These are phyloP conservation scores for Popillia japonica DNA, from an alignment of 1,140 invertebrate species.

Conservation along the genomic window DNA sequence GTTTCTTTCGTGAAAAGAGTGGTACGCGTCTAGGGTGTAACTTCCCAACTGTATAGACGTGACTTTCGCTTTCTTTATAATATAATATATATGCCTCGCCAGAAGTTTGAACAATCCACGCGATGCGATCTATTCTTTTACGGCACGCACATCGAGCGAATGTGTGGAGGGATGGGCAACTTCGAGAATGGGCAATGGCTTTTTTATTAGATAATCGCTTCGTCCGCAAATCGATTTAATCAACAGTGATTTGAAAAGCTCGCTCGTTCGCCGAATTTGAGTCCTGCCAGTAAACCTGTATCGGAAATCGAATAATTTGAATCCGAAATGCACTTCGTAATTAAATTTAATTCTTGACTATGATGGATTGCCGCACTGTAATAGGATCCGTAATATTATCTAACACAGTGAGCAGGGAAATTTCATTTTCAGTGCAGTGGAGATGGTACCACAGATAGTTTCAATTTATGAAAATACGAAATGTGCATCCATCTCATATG, in stretches of 20 bases:
- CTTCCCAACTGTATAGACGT: not conserved
- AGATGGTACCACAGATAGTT: too few species aligned
- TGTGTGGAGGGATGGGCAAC: not conserved
- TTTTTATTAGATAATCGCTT: conserved; percentile 20
- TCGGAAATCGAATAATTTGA: not conserved
- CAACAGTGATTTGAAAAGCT: not conserved
- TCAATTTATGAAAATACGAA: too few species aligned
- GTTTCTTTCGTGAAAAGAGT: not conserved
- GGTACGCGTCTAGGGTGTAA: conserved; percentile 1
- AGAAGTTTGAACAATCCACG: conserved; percentile 23
- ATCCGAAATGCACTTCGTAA: too few species aligned
- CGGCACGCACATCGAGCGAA: not conserved
- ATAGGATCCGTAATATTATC: too few species aligned
- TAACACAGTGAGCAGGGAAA: too few species aligned
- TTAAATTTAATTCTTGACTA: too few species aligned
- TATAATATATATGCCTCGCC: conserved; percentile 12
- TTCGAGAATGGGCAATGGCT: not conserved
- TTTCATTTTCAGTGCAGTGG: too few species aligned
- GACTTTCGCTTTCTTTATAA: conserved; percentile 21
- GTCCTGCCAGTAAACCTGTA: not conserved
- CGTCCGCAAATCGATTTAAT: conserved; percentile 14
- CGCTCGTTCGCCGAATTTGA: not conserved
- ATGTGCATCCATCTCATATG: too few species aligned
- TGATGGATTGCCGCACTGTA: too few species aligned
- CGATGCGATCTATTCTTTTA: conserved; percentile 8